Evolutionary conservation across 37 sponge, comb jelly and placozoan genomes (phyloP), one percentile per base, ranked within the genome.

Genomic region (Mnemiopsis leidyi): DNA sequence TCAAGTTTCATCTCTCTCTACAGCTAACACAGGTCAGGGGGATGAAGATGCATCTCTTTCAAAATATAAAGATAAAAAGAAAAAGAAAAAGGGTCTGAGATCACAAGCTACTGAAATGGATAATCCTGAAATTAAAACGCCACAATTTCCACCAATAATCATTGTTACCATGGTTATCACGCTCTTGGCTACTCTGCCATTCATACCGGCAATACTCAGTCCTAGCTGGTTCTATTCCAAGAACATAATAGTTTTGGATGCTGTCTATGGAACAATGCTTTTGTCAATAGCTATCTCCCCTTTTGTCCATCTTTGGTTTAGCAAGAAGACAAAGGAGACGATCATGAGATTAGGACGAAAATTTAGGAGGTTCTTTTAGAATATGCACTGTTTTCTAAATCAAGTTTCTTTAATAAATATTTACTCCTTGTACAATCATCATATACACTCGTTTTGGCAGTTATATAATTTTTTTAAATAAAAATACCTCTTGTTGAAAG

Each of bases 321-420:
- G 75, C 75, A 71, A 28, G 20, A 71, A 71, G 75, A 28, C 75
- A 71, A 71, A 71, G n/a, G 75, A 71, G 25, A 71, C 30, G 3
- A 23, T 71, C n/a, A 71, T 29, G 3, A n/a, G n/a, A 18, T 23
- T 71, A 71, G 25, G 75, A 28, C 7, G 20, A 5, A 71, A 71
- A 18, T 28, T 71, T 48, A 5, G 61, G 13, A 48, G 13, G 9
- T 48, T 5, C 13, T 48, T 48, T 13, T 18, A 48, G 13, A 13
- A 48, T 48, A 5, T 48, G 61, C 5, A 48, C 13, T 48, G 61
- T 48, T 48, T 48, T n/a, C n/a, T n/a, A n/a, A n/a, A n/a, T n/a
- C n/a, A n/a, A n/a, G n/a, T n/a, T n/a, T n/a, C n/a, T n/a, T n/a
- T n/a, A n/a, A n/a, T n/a, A n/a, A n/a, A n/a, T n/a, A n/a, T n/a